Evolutionary conservation across 2,888 invertebrate species (phyloP).

Genomic region (Idaea aversata): DNA sequence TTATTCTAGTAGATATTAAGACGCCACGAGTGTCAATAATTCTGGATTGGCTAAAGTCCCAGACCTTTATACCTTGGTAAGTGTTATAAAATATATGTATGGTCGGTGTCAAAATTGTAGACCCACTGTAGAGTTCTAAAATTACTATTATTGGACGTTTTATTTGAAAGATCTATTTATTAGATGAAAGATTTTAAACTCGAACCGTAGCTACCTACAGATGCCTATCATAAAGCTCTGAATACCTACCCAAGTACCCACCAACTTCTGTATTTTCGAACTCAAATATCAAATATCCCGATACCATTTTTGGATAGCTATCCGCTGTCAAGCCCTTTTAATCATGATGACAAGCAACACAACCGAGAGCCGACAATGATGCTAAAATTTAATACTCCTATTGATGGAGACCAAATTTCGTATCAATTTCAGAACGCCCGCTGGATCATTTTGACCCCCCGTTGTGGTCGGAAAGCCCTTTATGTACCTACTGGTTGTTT

Average conservation of each 20-base stretch:
- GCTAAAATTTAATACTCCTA: slow-evolving; percentile 47
- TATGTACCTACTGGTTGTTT: slow-evolving; percentile 34
- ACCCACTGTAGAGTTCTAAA: too few species aligned
- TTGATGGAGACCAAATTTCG: slow-evolving; percentile 62
- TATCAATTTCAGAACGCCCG: slow-evolving; percentile 70
- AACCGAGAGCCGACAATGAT: slow-evolving; percentile 29
- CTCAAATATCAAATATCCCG: slow-evolving; percentile 4
- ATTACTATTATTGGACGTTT: too few species aligned
- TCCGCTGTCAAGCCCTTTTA: background rate
- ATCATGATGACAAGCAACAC: background rate
- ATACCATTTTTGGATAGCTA: background rate
- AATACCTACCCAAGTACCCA: background rate
- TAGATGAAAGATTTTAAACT: too few species aligned
- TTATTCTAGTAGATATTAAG: too few species aligned
- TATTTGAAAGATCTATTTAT: too few species aligned
- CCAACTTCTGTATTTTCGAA: background rate
- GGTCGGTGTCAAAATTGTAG: too few species aligned
- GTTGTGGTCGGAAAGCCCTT: slow-evolving; percentile 46
- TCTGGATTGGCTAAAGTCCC: too few species aligned
- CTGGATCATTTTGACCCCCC: slow-evolving; percentile 62
- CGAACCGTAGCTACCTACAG: background rate
- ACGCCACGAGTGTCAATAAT: too few species aligned
- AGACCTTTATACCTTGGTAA: too few species aligned
- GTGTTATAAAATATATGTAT: too few species aligned
- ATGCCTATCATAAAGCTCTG: background rate